These are phyloP conservation scores for Musca domestica DNA, from an alignment of 1,140 invertebrate genomes.

Conservation along the genomic window DNA sequence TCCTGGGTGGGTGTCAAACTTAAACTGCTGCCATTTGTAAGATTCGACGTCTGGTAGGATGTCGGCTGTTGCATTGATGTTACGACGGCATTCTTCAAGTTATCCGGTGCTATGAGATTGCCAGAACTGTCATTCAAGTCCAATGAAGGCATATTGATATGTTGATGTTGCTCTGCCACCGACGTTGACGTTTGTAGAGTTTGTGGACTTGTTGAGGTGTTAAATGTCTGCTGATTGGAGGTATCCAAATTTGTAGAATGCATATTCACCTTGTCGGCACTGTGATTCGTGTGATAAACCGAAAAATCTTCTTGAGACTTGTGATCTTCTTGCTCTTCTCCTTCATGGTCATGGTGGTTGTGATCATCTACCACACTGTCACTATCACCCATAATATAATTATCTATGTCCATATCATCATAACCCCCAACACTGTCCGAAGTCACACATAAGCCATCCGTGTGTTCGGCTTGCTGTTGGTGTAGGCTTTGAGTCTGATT, in stretches of 20 bases:
- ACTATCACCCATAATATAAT: conserved; percentile 45
- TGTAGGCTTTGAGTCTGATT: conserved; percentile 1
- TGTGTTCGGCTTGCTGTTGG: conserved; percentile 6
- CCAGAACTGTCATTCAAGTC: conserved; percentile 5
- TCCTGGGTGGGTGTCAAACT: conserved; percentile 4
- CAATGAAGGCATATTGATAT: conserved; percentile 13
- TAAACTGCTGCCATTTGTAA: not conserved
- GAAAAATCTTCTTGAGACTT: conserved; percentile 27
- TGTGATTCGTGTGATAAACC: conserved; percentile 7
- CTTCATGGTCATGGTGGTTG: conserved; percentile 33
- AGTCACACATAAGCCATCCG: conserved; percentile 13
- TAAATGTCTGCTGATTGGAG: not conserved
- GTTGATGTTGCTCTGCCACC: not conserved
- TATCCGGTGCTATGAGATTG: not conserved
- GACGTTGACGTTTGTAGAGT: conserved; percentile 5
- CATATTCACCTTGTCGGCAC: conserved; percentile 10
- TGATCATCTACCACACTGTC: conserved; percentile 24
- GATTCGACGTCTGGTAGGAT: not conserved
- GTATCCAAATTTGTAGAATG: not conserved
- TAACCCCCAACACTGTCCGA: conserved; percentile 35
- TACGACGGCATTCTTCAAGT: not conserved
- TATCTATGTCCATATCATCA: conserved; percentile 50
- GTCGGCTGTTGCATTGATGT: not conserved
- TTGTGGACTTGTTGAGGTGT: not conserved
- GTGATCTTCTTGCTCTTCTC: conserved; percentile 40